A percentile compares a stretch with the other conserved stretches of the same genome.
Evolutionary conservation across 2,113 vertebrate genomes (phyloP).

Genomic region (Gulo gulo): DNA sequence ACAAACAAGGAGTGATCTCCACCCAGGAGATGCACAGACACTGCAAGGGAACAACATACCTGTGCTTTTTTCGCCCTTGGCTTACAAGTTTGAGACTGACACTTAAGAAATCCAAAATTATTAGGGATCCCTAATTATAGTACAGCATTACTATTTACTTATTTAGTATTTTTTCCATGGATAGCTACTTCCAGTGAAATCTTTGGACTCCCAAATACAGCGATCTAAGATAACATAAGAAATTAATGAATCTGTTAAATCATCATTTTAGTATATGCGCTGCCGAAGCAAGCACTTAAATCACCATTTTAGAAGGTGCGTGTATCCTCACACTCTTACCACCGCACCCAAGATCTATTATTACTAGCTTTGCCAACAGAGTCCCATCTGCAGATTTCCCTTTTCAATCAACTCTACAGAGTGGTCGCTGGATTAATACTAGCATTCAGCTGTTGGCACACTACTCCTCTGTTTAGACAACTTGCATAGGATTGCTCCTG

Average conservation of each 20-base stretch:
- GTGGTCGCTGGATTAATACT: neutral
- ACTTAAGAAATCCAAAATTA: neutral
- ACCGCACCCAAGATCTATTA: neutral
- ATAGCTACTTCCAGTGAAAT: neutral
- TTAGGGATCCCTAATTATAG: neutral
- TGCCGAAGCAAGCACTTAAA: neutral
- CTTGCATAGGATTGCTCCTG: neutral
- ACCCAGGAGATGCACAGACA: neutral
- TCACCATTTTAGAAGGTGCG: neutral
- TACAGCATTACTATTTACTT: neutral
- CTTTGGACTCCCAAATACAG: neutral
- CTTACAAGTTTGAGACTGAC: neutral
- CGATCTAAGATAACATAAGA: neutral
- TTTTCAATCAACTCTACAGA: neutral
- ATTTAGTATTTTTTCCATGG: neutral
- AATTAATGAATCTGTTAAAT: neutral
- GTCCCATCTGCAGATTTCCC: neutral
- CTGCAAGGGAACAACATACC: fast-evolving
- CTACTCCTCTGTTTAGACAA: neutral
- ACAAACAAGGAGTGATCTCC: neutral
- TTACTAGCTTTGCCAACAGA: neutral
- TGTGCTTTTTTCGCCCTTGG: neutral
- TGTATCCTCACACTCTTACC: neutral
- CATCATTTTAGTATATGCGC: neutral
- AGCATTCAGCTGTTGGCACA: neutral